Percentiles rank a stretch among this genome's conserved stretches.
Evolutionary conservation across 2,113 vertebrate genomes (phyloP).

Genomic region (Motacilla tschutschensis): DNA sequence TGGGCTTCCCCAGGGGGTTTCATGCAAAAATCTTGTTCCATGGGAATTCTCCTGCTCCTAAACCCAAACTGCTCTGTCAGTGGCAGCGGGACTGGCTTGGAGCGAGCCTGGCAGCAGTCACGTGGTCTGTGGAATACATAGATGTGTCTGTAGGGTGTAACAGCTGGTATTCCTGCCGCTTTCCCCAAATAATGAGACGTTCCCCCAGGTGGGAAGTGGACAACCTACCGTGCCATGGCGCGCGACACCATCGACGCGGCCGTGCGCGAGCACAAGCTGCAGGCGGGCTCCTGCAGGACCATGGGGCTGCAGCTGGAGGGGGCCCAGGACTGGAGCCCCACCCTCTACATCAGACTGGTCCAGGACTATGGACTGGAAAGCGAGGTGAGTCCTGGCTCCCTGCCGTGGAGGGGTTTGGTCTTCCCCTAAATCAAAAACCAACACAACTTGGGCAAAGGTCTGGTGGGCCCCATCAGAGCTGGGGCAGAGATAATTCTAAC

Average conservation of each 20-base stretch:
- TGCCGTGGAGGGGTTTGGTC: background rate
- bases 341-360: conserved; percentile 92
- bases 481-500: background rate
- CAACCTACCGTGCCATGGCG: conserved; percentile 94
- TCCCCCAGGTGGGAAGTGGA: conserved; percentile 93
- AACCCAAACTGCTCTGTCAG: fast-evolving
- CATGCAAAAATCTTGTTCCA: fast-evolving
- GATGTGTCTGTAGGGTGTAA: fast-evolving
- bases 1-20: fast-evolving
- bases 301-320: conserved; percentile 89
- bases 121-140: fast-evolving
- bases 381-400: conserved; percentile 73
- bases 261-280: conserved; percentile 75
- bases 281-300: conserved; percentile 79
- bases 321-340: conserved; percentile 89
- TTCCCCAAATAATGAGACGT: background rate
- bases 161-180: fast-evolving
- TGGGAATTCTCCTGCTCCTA: fast-evolving
- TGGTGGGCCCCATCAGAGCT: background rate
- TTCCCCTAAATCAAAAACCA: background rate
- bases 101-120: background rate
- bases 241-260: conserved; percentile 88
- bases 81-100: background rate
- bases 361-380: conserved; percentile 95
- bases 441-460: too few species aligned